Evolutionary conservation across 2,888 invertebrate species (phyloP).

Genomic region (Notocelia uddmanniana): DNA sequence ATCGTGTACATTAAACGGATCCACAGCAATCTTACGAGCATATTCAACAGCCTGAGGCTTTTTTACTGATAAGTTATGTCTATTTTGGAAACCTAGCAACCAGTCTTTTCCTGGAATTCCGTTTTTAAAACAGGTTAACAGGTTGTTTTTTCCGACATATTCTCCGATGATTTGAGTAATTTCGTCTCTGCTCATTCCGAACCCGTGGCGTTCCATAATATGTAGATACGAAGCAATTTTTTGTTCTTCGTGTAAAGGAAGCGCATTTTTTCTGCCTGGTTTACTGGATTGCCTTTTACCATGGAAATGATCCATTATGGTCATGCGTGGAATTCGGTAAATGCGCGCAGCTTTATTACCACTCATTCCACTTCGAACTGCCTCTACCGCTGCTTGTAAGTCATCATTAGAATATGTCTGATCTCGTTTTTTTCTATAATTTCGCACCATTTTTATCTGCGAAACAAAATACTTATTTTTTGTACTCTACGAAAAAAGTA

Average conservation of each 20-base stretch:
- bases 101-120: no score
- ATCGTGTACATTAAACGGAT: no score
- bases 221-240: neutral
- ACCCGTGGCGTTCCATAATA: conserved; percentile 5
- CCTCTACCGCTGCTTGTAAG: neutral
- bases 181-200: conserved; percentile 10
- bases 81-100: no score
- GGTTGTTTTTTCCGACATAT: neutral
- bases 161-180: conserved; percentile 4
- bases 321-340: neutral
- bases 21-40: no score
- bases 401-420: neutral
- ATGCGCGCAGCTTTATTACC: neutral
- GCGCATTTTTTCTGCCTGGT: neutral
- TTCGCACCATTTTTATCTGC: conserved; percentile 8
- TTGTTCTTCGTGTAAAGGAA: neutral
- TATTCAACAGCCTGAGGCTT: no score
- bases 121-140: no score
- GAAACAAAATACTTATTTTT: conserved; percentile 8
- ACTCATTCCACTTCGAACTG: neutral
- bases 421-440: conserved; percentile 8
- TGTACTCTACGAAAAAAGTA: no score
- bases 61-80: no score
- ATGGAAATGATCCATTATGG: neutral
- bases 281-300: neutral